Conservation (phyloP, 2,888 invertebrate genomes). For the Brachyptera putata region DNA sequence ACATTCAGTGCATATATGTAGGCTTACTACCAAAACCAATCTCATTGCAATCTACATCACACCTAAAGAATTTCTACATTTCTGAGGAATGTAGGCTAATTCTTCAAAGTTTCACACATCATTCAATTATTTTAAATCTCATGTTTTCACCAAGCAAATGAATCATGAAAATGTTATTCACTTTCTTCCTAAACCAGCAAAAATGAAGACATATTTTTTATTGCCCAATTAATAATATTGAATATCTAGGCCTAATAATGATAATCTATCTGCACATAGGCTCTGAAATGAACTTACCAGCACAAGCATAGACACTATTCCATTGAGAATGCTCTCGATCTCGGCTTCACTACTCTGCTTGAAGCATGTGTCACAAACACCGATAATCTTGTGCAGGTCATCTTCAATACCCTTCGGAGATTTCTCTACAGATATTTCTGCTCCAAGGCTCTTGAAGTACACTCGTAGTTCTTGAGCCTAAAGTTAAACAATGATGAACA, state of each 20-base stretch:
- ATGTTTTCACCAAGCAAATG: no score
- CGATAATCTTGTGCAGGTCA: constrained; percentile 91
- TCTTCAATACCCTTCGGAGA: constrained; percentile 86
- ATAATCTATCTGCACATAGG: no score
- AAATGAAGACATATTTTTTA: background rate
- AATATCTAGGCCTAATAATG: no score
- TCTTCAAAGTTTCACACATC: no score
- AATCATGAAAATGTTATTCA: no score
- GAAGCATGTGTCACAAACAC: constrained; percentile 89
- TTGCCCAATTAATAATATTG: background rate
- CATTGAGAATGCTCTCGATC: constrained; percentile 89
- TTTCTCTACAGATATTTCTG: constrained; percentile 89
- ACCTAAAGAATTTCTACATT: no score
- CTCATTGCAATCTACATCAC: no score
- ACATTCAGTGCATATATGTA: no score
- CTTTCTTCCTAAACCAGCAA: background rate
- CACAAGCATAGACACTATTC: constrained; percentile 94
- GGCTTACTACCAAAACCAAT: no score
- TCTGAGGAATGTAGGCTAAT: no score
- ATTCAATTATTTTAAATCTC: no score
- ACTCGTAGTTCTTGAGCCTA: constrained; percentile 83
- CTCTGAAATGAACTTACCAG: constrained; percentile 53
- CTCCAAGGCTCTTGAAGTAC: constrained; percentile 89
- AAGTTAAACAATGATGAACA: constrained; percentile 34
- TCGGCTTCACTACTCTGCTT: constrained; percentile 81